These are phyloP conservation scores for Morone saxatilis DNA, from an alignment of 2,113 vertebrate genomes.

Conservation along the genomic window DNA sequence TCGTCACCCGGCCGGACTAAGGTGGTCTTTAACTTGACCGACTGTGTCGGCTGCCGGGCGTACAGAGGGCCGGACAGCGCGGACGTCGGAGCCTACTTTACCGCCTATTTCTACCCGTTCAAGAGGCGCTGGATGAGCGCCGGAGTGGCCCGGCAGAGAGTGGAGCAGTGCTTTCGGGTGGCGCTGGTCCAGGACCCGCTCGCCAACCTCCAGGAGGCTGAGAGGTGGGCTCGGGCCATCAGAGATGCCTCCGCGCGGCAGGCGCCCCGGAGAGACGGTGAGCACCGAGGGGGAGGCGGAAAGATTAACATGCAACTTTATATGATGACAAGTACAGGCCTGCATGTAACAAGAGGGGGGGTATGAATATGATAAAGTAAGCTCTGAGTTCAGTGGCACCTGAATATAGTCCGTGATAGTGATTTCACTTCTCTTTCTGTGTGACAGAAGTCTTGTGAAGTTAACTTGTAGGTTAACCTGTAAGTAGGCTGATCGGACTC, in stretches of 20 bases:
- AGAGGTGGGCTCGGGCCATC: slow-evolving; percentile 84
- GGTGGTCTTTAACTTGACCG: slow-evolving; percentile 79
- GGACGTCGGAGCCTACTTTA: slow-evolving; percentile 81
- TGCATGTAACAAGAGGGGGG: not conserved
- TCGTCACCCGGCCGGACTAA: slow-evolving; percentile 71
- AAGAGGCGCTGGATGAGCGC: slow-evolving; percentile 82
- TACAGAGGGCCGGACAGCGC: slow-evolving; percentile 66
- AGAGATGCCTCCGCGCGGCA: slow-evolving; percentile 69
- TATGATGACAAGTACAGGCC: not conserved
- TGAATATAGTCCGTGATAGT: not conserved
- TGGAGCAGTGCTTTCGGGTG: slow-evolving; percentile 85
- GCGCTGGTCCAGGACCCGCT: slow-evolving; percentile 77
- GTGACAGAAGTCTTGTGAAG: not conserved
- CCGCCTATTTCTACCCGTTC: slow-evolving; percentile 84
- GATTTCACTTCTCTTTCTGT: not conserved
- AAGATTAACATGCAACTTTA: slow-evolving; percentile 8
- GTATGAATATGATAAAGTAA: not conserved
- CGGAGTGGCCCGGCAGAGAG: slow-evolving; percentile 80
- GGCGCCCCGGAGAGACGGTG: slow-evolving; percentile 78
- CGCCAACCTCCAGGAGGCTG: slow-evolving; percentile 83
- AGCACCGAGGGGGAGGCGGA: slow-evolving; percentile 31
- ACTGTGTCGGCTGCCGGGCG: slow-evolving; percentile 84
- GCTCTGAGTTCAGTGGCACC: not conserved
- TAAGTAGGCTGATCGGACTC: not conserved
- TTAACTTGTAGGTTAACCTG: not conserved